Conservation (phyloP, 2,797 vertebrate genomes). For the Chiloscyllium punctatum region DNA sequence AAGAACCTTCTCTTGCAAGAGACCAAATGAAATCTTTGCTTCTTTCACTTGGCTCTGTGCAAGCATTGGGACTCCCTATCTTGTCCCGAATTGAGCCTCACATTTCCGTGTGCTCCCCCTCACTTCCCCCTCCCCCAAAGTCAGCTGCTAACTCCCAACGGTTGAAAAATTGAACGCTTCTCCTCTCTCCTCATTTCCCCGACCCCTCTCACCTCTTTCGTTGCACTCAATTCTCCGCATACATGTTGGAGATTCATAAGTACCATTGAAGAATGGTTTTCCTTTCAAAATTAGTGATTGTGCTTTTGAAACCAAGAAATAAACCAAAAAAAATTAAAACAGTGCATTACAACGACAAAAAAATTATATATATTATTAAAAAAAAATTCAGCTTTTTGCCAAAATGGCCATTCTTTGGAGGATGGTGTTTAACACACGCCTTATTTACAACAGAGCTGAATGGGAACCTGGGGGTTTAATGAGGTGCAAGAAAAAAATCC, state of each 20-base stretch:
- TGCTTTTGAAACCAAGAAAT: constrained; percentile 99
- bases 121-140: not conserved
- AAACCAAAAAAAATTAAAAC: constrained; percentile 73
- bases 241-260: not conserved
- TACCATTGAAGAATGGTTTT: constrained; percentile 76
- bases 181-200: not conserved
- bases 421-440: not conserved
- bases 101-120: not conserved
- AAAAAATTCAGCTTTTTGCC: constrained; percentile 9
- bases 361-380: constrained; percentile 49
- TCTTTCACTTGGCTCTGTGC: not conserved
- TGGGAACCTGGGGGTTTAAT: constrained; percentile 76
- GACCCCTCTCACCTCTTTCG: not conserved
- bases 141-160: not conserved
- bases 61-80: not conserved
- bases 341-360: constrained; percentile 94
- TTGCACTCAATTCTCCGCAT: not conserved
- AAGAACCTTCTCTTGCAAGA: not conserved
- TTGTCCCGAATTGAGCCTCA: not conserved
- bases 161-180: not conserved
- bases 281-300: constrained; percentile 95
- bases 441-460: constrained; percentile 82
- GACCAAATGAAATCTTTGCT: not conserved
- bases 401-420: not conserved
- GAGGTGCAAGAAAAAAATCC: constrained; percentile 72